Evolutionary conservation across 2,797 vertebrate genomes (phyloP).

Genomic region (Typhlichthys subterraneus): DNA sequence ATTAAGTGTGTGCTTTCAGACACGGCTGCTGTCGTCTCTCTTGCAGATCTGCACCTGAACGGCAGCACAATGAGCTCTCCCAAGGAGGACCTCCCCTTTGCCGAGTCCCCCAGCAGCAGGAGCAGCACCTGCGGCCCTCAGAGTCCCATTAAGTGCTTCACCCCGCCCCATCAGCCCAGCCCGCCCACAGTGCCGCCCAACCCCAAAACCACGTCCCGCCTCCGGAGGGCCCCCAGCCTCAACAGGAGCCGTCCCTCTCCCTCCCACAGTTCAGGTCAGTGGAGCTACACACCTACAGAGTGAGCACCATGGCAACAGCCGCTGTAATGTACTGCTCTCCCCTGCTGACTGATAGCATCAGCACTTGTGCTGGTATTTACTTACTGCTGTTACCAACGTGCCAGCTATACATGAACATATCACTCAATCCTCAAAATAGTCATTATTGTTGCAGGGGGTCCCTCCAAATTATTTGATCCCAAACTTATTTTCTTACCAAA

Average conservation of each 20-base stretch:
- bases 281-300: background rate
- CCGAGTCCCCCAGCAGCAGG: constrained; percentile 62
- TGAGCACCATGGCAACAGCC: too few relatives aligned
- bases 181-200: constrained; percentile 72
- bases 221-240: constrained; percentile 79
- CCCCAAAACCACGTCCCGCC: constrained; percentile 58
- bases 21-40: constrained; percentile 10
- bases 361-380: too few relatives aligned
- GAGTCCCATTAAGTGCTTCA: constrained; percentile 63
- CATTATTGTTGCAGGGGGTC: too few relatives aligned
- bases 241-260: constrained; percentile 71
- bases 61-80: constrained; percentile 54
- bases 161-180: constrained; percentile 74
- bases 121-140: constrained; percentile 55
- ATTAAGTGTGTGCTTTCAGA: background rate
- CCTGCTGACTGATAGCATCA: too few relatives aligned
- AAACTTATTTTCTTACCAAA: too few relatives aligned
- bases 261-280: constrained; percentile 81
- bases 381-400: too few relatives aligned
- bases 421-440: too few relatives aligned
- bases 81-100: constrained; percentile 55
- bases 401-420: too few relatives aligned
- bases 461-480: too few relatives aligned
- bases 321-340: background rate
- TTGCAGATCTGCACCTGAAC: constrained; percentile 72